phyloP scores from a whole-genome alignment of 2,888 invertebrate genomes.

The Netelia virgata region DNA sequence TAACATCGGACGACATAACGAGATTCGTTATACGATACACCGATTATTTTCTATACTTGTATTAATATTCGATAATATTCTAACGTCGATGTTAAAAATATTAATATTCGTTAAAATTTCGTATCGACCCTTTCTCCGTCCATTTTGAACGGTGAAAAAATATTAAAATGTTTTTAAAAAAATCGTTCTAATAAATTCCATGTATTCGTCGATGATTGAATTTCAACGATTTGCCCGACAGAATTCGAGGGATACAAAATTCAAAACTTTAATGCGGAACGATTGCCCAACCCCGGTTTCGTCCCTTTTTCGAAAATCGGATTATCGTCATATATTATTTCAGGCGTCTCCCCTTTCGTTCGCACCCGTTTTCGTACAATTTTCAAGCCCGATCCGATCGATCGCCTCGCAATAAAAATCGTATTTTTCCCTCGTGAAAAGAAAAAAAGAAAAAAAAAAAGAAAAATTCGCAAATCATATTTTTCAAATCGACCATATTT shows the following conservation, averaged over 20 bases:
- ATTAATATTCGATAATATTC: too few species aligned
- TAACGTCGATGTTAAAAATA: too few species aligned
- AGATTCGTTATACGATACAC: background rate
- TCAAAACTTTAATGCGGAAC: background rate
- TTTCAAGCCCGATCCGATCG: background rate
- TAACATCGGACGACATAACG: constrained; percentile 2
- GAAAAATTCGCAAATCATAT: background rate
- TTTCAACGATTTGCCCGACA: background rate
- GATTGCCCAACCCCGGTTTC: background rate
- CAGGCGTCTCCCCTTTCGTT: background rate
- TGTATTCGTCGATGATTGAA: too few species aligned
- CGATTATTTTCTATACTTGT: too few species aligned
- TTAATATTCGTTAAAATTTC: too few species aligned
- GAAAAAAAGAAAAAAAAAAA: background rate
- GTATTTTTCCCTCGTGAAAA: background rate
- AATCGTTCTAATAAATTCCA: too few species aligned
- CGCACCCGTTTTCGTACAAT: background rate
- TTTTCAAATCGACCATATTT: background rate
- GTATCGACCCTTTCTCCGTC: too few species aligned
- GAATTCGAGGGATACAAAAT: background rate
- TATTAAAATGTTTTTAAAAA: too few species aligned
- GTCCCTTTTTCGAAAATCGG: constrained; percentile 29
- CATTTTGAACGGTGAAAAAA: too few species aligned
- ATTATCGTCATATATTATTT: constrained; percentile 40
- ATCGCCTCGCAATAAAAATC: constrained; percentile 5